These are phyloP conservation scores for Zoanthus sociatus DNA, from an alignment of 92 coral and sea anemone species.

Conservation along the genomic window DNA sequence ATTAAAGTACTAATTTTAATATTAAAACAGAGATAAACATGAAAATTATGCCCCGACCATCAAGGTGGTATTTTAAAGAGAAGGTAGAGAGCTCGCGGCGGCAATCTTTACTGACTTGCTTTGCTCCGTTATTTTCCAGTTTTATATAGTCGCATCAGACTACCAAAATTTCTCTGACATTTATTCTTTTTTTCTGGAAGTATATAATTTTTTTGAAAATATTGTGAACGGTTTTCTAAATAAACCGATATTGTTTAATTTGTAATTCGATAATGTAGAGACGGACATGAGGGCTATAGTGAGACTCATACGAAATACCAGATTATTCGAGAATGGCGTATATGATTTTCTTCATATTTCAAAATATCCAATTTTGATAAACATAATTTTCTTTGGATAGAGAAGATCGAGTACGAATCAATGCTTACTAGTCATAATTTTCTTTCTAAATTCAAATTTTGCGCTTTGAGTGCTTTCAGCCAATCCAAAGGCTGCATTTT, in stretches of 20 bases:
- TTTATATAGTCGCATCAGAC: neutral
- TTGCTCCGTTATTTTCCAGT: neutral
- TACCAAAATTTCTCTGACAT: slow-evolving; percentile 8
- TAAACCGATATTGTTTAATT: neutral
- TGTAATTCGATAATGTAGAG: slow-evolving; percentile 25
- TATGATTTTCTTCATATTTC: slow-evolving; percentile 28
- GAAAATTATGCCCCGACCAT: neutral
- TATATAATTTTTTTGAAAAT: too few relatives aligned
- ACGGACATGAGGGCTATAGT: slow-evolving; percentile 13
- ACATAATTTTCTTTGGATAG: neutral
- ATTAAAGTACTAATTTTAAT: neutral
- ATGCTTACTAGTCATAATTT: slow-evolving; percentile 12
- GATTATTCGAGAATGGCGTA: slow-evolving; percentile 24
- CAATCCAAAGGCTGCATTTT: slow-evolving; percentile 14
- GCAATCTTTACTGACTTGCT: slow-evolving; percentile 4
- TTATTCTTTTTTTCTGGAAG: too few relatives aligned
- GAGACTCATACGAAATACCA: slow-evolving; percentile 8
- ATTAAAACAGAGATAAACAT: neutral
- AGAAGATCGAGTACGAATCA: neutral
- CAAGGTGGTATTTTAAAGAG: too few relatives aligned
- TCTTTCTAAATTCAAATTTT: slow-evolving; percentile 34
- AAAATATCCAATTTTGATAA: slow-evolving; percentile 23
- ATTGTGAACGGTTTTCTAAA: neutral
- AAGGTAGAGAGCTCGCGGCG: neutral
- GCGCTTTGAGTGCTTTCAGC: slow-evolving; percentile 3